Evolutionary conservation across 1,140 invertebrate species (phyloP).

Genomic region (Macrotrachela quadricornifera): DNA sequence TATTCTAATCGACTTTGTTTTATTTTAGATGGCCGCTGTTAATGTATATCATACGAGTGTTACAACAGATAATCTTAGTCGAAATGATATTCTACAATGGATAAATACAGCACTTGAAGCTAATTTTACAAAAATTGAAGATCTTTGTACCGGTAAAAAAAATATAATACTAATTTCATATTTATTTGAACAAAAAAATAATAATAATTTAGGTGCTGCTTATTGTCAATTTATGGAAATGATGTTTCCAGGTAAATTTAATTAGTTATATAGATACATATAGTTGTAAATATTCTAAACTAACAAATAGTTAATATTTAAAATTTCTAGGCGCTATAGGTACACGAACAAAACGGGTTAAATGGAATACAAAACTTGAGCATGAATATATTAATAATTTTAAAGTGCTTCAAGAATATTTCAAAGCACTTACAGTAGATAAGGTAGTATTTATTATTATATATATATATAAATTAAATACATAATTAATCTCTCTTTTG

Average conservation of each 20-base stretch:
- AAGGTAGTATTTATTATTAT: slow-evolving; percentile 46
- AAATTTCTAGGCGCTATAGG: slow-evolving; percentile 5
- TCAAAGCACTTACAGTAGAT: slow-evolving; percentile 90
- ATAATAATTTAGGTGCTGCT: slow-evolving; percentile 46
- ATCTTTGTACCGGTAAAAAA: slow-evolving; percentile 54
- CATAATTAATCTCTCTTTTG: neutral
- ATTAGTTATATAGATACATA: neutral
- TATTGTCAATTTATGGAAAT: slow-evolving; percentile 99
- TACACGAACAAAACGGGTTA: slow-evolving; percentile 30
- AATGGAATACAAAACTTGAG: slow-evolving; percentile 84
- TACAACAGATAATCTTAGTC: slow-evolving; percentile 81
- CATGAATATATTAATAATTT: slow-evolving; percentile 99
- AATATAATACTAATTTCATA: neutral
- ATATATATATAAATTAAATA: neutral
- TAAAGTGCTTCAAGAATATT: slow-evolving; percentile 81
- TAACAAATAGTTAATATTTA: neutral
- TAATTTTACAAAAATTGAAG: slow-evolving; percentile 86
- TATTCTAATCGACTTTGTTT: neutral
- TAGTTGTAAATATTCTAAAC: neutral
- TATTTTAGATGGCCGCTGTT: slow-evolving; percentile 33
- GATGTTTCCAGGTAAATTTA: slow-evolving; percentile 59
- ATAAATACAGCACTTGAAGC: slow-evolving; percentile 87
- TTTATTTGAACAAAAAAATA: neutral
- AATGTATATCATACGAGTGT: slow-evolving; percentile 96
- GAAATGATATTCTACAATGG: slow-evolving; percentile 95